A percentile compares a stretch with the other conserved stretches of the same genome.
Evolutionary conservation across 2,888 invertebrate species (phyloP).

Genomic region (Tanypteryx hageni): DNA sequence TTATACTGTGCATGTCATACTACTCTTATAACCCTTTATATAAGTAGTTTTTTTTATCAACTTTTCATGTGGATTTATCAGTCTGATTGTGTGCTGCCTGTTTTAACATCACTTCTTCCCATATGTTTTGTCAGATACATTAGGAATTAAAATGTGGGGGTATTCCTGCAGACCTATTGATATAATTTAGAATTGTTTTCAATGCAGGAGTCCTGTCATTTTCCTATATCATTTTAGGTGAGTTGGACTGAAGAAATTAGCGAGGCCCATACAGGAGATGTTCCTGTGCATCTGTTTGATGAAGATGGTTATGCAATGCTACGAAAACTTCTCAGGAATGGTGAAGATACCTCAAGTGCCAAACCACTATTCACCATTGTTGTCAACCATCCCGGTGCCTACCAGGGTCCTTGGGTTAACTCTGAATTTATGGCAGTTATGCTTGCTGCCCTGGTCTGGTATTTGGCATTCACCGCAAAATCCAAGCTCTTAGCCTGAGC

Average conservation of each 20-base stretch:
- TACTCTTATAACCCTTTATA: too few relatives aligned
- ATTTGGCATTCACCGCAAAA: conserved; percentile 91
- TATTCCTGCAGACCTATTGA: too few relatives aligned
- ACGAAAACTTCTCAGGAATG: conserved; percentile 85
- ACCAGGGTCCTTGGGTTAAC: conserved; percentile 94
- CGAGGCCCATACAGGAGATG: conserved; percentile 88
- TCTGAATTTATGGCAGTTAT: conserved; percentile 92
- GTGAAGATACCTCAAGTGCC: conserved; percentile 82
- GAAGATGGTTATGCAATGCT: conserved; percentile 94
- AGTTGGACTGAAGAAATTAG: conserved; percentile 95
- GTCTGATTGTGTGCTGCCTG: too few relatives aligned
- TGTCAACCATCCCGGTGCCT: conserved; percentile 87
- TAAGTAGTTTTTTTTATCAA: too few relatives aligned
- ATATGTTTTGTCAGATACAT: too few relatives aligned
- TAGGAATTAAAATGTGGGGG: too few relatives aligned
- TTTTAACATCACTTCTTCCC: too few relatives aligned
- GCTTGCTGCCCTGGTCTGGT: conserved; percentile 87
- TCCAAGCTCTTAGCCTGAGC: conserved; percentile 85
- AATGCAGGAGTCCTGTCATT: too few relatives aligned
- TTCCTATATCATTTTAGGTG: conserved; percentile 79
- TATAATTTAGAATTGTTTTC: too few relatives aligned
- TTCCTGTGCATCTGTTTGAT: conserved; percentile 89
- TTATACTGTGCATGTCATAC: too few relatives aligned
- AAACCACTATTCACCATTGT: conserved; percentile 84
- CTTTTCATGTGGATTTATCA: too few relatives aligned